These are phyloP conservation scores for Hylyphantes graminicola DNA, from an alignment of 1,140 invertebrate species.

Conservation along the genomic window DNA sequence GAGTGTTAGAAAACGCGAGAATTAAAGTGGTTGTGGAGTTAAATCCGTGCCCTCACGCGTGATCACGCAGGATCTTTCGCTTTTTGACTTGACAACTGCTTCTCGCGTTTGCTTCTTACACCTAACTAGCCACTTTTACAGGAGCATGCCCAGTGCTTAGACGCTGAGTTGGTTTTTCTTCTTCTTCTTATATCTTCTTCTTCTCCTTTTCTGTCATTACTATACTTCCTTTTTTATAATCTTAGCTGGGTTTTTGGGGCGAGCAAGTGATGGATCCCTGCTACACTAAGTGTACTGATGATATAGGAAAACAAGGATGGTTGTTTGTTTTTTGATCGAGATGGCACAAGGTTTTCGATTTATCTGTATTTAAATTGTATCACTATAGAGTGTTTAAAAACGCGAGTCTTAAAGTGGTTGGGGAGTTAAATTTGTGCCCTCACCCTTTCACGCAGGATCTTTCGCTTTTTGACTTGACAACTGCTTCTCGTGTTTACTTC, in stretches of 20 bases:
- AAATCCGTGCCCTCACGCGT: constrained; percentile 39
- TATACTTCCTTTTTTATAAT: not conserved
- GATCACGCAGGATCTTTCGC: constrained; percentile 53
- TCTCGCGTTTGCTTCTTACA: constrained; percentile 51
- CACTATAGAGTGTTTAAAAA: too few relatives aligned
- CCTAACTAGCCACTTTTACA: constrained; percentile 55
- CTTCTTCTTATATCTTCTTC: not conserved
- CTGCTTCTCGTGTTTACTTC: constrained; percentile 49
- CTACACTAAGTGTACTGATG: not conserved
- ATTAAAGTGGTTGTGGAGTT: too few relatives aligned
- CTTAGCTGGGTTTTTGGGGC: not conserved
- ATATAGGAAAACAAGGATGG: not conserved
- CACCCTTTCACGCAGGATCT: constrained; percentile 44
- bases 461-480: constrained; percentile 57
- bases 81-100: constrained; percentile 57
- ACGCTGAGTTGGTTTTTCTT: not conserved
- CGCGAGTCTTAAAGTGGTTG: not conserved
- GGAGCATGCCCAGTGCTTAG: constrained; percentile 21
- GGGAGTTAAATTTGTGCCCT: constrained; percentile 18
- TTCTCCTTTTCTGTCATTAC: not conserved
- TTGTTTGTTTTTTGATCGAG: not conserved
- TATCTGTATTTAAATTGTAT: too few relatives aligned
- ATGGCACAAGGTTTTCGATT: too few relatives aligned
- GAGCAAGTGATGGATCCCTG: not conserved
- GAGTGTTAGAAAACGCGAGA: too few relatives aligned